phyloP scores from a whole-genome alignment of 2,888 invertebrate species.

The Mythimna loreyi region DNA sequence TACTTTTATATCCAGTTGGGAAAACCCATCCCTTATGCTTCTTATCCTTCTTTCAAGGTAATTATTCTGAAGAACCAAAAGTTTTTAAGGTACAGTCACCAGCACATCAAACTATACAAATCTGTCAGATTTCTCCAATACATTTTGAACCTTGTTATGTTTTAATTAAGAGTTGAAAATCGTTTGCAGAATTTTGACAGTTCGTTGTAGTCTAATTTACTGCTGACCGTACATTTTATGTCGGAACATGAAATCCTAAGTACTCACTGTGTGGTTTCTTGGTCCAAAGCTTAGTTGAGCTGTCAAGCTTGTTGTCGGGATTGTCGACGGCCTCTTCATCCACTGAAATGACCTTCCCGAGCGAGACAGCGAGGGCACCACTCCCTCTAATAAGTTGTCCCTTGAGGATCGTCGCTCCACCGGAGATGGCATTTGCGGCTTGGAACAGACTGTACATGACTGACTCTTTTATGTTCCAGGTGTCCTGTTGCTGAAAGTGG shows the following conservation, averaged over 20 bases:
- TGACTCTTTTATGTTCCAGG: slow-evolving; percentile 95
- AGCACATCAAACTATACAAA: too few species aligned
- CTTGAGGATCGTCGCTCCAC: slow-evolving; percentile 96
- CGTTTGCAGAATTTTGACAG: too few species aligned
- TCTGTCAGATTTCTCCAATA: too few species aligned
- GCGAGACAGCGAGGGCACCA: slow-evolving; percentile 89
- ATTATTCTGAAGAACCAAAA: too few species aligned
- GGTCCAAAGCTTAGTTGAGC: slow-evolving; percentile 93
- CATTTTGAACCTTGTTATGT: too few species aligned
- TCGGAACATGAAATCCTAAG: neutral
- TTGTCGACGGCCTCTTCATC: slow-evolving; percentile 95
- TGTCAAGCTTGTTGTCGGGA: slow-evolving; percentile 95
- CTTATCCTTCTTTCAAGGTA: too few species aligned
- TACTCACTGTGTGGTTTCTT: slow-evolving; percentile 83
- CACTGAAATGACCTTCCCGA: slow-evolving; percentile 92
- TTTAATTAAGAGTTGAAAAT: too few species aligned
- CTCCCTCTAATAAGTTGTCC: slow-evolving; percentile 96
- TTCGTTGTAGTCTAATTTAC: too few species aligned
- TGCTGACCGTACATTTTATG: too few species aligned
- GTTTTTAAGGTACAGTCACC: too few species aligned
- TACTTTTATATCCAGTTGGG: too few species aligned
- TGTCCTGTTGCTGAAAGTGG: slow-evolving; percentile 85
- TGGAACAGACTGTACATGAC: slow-evolving; percentile 95
- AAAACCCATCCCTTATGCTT: too few species aligned
- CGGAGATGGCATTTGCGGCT: slow-evolving; percentile 96